phyloP scores from a whole-genome alignment of 1,140 invertebrate species.

The Helicoverpa zea region DNA sequence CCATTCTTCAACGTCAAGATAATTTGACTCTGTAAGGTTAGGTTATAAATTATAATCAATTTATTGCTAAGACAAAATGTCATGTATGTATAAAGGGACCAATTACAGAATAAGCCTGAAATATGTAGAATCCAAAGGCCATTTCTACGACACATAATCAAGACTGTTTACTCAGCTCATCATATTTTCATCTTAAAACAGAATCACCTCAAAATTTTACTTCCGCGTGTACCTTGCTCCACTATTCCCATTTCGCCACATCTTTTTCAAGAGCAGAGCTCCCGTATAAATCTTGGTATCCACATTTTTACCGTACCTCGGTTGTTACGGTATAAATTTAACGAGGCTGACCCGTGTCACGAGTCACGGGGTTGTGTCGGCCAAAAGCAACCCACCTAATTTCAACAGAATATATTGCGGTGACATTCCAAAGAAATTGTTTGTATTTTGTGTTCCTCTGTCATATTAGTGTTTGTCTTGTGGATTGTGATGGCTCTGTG shows the following conservation, averaged over 20 bases:
- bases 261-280: constrained; percentile 43
- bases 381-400: constrained; percentile 52
- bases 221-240: background rate
- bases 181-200: background rate
- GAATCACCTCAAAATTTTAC: background rate
- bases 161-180: too few species aligned
- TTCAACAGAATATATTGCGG: constrained; percentile 51
- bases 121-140: too few species aligned
- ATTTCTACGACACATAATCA: too few species aligned
- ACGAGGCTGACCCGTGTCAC: constrained; percentile 61
- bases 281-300: constrained; percentile 36
- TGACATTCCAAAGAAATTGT: constrained; percentile 47
- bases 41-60: too few species aligned
- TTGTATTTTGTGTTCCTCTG: constrained; percentile 31
- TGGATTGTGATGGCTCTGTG: background rate
- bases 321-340: constrained; percentile 57
- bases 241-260: constrained; percentile 14
- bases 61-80: too few species aligned
- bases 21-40: too few species aligned
- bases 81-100: too few species aligned
- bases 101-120: too few species aligned
- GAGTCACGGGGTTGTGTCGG: constrained; percentile 49
- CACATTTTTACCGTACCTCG: constrained; percentile 41
- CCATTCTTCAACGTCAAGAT: too few species aligned
- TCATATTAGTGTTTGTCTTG: constrained; percentile 40